Conservation (phyloP, 2,888 invertebrate species). For the Galerucella calmariensis region DNA sequence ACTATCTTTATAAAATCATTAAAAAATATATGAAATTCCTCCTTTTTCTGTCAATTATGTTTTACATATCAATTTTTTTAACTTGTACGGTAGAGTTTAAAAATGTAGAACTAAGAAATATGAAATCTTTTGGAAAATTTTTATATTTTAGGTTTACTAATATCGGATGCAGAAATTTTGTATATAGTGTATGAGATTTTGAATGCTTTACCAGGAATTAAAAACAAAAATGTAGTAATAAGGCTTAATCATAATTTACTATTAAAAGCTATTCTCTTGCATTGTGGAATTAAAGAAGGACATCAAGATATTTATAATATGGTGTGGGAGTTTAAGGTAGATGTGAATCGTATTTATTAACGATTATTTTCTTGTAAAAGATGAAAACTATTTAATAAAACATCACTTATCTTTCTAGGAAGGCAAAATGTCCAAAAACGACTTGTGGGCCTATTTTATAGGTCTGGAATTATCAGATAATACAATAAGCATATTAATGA, state of each 20-base stretch:
- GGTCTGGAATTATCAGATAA: constrained; percentile 77
- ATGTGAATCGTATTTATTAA: not conserved
- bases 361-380: not conserved
- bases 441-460: constrained; percentile 77
- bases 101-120: no score
- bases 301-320: constrained; percentile 68
- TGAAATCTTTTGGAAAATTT: not conserved
- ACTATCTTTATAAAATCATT: no score
- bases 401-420: constrained; percentile 63
- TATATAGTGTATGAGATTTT: constrained; percentile 81
- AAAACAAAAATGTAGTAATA: constrained; percentile 75
- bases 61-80: no score
- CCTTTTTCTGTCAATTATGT: no score
- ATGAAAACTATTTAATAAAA: constrained; percentile 37
- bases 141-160: constrained; percentile 69
- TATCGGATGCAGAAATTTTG: constrained; percentile 88
- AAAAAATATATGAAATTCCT: no score
- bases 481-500: constrained; percentile 72
- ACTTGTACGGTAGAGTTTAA: no score
- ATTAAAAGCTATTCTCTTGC: constrained; percentile 79
- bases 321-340: constrained; percentile 66
- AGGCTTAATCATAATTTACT: constrained; percentile 84
- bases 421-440: constrained; percentile 73
- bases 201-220: constrained; percentile 73
- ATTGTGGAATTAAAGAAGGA: constrained; percentile 82